Evolutionary conservation across 2,888 invertebrate species (phyloP).

Genomic region (Nemapogon koenigi): DNA sequence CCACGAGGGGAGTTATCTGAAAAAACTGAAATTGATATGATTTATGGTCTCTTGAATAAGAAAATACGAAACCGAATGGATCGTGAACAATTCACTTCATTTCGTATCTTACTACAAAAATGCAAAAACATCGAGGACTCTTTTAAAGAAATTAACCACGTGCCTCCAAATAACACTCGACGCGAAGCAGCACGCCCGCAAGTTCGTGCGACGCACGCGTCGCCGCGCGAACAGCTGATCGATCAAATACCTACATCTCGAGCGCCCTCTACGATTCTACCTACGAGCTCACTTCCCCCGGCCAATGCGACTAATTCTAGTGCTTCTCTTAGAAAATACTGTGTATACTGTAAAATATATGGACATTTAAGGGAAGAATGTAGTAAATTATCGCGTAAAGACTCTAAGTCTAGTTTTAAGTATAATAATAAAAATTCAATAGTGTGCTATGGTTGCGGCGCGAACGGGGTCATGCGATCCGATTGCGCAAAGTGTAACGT

Average conservation of each 20-base stretch:
- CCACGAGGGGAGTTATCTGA: constrained; percentile 11
- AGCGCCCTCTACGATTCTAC: too few relatives aligned
- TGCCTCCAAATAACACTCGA: too few relatives aligned
- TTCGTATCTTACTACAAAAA: constrained; percentile 8
- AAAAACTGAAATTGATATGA: constrained; percentile 15
- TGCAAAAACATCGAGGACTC: constrained; percentile 11
- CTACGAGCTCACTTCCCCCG: too few relatives aligned
- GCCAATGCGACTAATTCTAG: too few relatives aligned
- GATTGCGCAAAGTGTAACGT: neutral
- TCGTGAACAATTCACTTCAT: constrained; percentile 19
- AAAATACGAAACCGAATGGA: constrained; percentile 15
- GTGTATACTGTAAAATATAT: too few relatives aligned
- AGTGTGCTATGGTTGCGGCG: neutral
- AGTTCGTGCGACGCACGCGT: too few relatives aligned
- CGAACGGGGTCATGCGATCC: neutral
- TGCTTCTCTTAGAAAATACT: too few relatives aligned
- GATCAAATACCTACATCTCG: too few relatives aligned
- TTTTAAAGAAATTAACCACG: too few relatives aligned
- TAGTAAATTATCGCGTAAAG: neutral
- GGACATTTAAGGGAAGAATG: too few relatives aligned
- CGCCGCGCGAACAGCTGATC: too few relatives aligned
- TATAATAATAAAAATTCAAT: neutral
- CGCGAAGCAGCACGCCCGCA: too few relatives aligned
- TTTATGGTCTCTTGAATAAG: constrained; percentile 14
- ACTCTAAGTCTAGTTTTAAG: neutral